These are phyloP conservation scores for Anguilla japonica DNA, from an alignment of 2,113 vertebrate genomes.

Conservation along the genomic window DNA sequence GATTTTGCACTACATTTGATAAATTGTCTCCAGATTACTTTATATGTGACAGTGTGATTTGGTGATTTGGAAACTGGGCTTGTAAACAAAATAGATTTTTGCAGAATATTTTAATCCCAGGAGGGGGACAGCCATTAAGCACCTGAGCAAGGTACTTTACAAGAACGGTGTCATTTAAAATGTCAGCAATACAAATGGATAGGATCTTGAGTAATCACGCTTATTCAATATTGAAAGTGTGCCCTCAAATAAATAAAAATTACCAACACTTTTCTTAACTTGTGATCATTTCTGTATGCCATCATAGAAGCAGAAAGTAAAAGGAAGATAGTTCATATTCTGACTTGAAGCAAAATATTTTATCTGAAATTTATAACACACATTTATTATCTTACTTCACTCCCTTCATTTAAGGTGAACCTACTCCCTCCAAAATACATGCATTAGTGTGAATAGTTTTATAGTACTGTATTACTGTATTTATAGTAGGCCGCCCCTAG, in stretches of 20 bases:
- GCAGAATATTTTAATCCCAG: background rate
- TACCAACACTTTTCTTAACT: background rate
- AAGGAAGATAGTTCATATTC: background rate
- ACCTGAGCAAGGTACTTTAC: background rate
- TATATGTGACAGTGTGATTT: background rate
- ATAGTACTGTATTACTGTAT: too few species aligned
- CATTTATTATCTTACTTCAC: background rate
- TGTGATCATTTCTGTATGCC: background rate
- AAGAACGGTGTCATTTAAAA: background rate
- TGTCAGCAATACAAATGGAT: background rate
- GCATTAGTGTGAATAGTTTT: too few species aligned
- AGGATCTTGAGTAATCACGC: background rate
- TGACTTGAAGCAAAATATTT: background rate
- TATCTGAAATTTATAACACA: background rate
- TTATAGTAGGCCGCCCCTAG: too few species aligned
- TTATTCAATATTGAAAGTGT: background rate
- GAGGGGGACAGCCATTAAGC: background rate
- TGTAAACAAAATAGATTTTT: background rate
- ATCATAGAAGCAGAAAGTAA: background rate
- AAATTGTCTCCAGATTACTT: background rate
- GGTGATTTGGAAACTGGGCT: background rate
- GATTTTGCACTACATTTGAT: background rate
- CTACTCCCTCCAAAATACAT: too few species aligned
- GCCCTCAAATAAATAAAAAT: background rate
- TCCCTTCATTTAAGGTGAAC: background rate